Evolutionary conservation across 2,888 invertebrate genomes (phyloP), one percentile per base, ranked within the genome.

Genomic region (Coelopa pilipes): DNA sequence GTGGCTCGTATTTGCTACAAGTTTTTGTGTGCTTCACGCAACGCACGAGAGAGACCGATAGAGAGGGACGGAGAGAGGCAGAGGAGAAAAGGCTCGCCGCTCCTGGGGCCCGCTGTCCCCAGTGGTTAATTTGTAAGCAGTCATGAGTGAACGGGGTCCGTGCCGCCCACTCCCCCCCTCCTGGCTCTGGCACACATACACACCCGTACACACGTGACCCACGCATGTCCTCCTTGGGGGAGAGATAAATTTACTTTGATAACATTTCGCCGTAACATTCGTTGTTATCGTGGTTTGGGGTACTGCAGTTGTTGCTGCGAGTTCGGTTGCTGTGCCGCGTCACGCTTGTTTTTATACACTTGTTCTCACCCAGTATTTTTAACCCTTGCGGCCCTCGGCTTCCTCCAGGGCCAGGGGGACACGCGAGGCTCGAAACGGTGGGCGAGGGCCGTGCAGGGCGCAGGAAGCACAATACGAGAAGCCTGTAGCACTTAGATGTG

Each of bases 211-310:
- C 7, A 34, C 34, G 34, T 34, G 34, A 34, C 50, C 21, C 49
- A 50, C 24, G 24, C 21, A 66, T 50, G 21, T 50, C 50, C 66
- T 66, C 34, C 34, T 50, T 21, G 66, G 66, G 66, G 21, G 50
- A 21, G 21, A 66, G 66, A 66, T 66, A 50, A 66, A 66, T 66
- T 17, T 19, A 66, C 66, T 66, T 66, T 66, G 66, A 66, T 50
- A 50, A 66, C 19, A 66, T 62, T 62, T 62, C 12, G 21, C 60
- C 24, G 60, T 21, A 15, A 49, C 49, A 15, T 34, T 62, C 1
- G 62, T 13, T 62, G 11, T 34, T 34, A 34, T 34, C 7, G 34
- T 7, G 2, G 34, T 34, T 57, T 17, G 57, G 21, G 11, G 19
- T 12, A 24, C 4, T 59, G 9, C 7, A 17, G 17, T 65, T 46